Evolutionary conservation across 2,888 invertebrate species (phyloP).

Genomic region (Pammene fasciana): DNA sequence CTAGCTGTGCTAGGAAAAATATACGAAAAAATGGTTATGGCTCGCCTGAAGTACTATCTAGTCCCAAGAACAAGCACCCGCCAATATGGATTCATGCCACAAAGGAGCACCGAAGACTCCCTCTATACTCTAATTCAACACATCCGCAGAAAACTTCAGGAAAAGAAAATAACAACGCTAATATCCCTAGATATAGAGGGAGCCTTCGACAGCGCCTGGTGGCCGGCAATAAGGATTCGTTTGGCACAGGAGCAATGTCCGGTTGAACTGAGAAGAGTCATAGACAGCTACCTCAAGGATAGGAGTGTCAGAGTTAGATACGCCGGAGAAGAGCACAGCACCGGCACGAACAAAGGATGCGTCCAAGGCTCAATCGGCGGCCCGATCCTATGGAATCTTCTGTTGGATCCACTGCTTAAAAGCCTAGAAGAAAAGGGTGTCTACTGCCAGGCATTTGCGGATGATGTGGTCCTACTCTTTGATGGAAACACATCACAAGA

Average conservation of each 20-base stretch:
- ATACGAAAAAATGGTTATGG: too few relatives aligned
- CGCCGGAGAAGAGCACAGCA: neutral
- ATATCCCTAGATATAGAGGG: neutral
- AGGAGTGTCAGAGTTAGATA: neutral
- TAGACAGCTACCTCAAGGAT: conserved; percentile 30
- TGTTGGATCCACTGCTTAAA: neutral
- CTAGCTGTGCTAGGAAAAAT: too few relatives aligned
- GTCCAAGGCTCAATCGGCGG: neutral
- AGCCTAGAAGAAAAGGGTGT: neutral
- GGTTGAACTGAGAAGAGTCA: conserved; percentile 24
- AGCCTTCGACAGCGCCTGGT: conserved; percentile 31
- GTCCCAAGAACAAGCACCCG: too few relatives aligned
- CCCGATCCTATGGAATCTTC: neutral
- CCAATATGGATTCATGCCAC: neutral
- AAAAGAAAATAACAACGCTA: neutral
- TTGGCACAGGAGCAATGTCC: conserved; percentile 37
- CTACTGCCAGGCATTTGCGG: neutral
- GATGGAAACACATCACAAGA: neutral
- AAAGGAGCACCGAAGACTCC: neutral
- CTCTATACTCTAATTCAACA: neutral
- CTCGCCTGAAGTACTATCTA: too few relatives aligned
- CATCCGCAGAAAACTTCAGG: neutral
- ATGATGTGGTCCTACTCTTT: neutral
- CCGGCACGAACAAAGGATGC: neutral
- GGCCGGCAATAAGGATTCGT: conserved; percentile 38